Evolutionary conservation across 1,140 invertebrate genomes (phyloP).

Genomic region (Bombus affinis): DNA sequence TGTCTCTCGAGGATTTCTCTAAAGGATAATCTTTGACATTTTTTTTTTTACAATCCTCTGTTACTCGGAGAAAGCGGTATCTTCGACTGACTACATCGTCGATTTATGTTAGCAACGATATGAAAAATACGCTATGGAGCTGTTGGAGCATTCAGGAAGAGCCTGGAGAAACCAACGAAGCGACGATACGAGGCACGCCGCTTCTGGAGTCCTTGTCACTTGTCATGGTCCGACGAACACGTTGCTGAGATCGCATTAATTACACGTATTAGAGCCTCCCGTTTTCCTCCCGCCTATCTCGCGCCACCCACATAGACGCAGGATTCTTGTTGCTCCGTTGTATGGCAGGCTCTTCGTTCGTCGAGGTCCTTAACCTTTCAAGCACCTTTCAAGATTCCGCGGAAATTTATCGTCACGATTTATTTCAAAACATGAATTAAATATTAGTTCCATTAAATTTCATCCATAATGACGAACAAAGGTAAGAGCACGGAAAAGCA

Average conservation of each 20-base stretch:
- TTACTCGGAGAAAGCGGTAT: neutral
- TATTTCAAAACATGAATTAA: neutral
- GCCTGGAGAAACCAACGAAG: conserved; percentile 60
- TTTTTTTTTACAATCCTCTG: neutral
- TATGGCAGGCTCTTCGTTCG: neutral
- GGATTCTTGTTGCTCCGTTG: conserved; percentile 22
- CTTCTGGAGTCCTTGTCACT: conserved; percentile 63
- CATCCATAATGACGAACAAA: too few relatives aligned
- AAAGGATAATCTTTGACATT: neutral
- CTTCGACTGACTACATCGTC: neutral
- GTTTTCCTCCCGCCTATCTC: conserved; percentile 21
- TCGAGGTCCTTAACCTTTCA: neutral
- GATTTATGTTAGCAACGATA: neutral
- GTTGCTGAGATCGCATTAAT: conserved; percentile 74
- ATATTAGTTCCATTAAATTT: too few relatives aligned
- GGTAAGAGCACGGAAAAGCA: neutral
- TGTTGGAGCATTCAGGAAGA: neutral
- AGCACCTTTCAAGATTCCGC: neutral
- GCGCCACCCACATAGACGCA: conserved; percentile 49
- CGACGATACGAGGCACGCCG: conserved; percentile 55
- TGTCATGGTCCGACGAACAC: conserved; percentile 61
- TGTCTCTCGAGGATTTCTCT: neutral
- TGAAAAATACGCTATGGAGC: conserved; percentile 17
- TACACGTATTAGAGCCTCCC: conserved; percentile 68
- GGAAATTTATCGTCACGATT: neutral